Conservation (phyloP, 1,140 invertebrate species). For the Brachionus rubens region DNA sequence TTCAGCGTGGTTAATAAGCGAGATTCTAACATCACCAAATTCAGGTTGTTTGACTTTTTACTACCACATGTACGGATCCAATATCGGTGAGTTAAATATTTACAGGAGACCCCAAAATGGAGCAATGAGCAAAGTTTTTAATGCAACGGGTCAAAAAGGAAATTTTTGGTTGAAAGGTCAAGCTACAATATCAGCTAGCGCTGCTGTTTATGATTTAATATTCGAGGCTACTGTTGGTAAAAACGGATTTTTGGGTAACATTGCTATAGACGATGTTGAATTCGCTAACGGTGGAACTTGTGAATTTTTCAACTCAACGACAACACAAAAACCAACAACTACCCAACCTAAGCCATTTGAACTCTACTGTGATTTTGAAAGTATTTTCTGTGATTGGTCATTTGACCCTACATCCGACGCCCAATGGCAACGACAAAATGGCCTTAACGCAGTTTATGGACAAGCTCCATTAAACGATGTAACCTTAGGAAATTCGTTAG, state of each 20-base stretch:
- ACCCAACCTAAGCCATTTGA: background rate
- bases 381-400: conserved; percentile 35
- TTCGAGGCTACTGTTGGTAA: conserved; percentile 14
- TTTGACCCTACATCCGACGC: background rate
- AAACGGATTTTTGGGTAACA: conserved; percentile 10
- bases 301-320: conserved; percentile 28
- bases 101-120: conserved; percentile 48
- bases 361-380: conserved; percentile 34
- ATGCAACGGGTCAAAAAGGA: conserved; percentile 1
- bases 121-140: background rate
- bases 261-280: conserved; percentile 26
- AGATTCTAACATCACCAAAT: conserved; percentile 47
- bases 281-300: conserved; percentile 27
- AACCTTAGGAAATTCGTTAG: conserved; percentile 10
- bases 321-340: conserved; percentile 14
- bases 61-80: conserved; percentile 57
- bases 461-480: conserved; percentile 43
- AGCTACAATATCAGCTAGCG: background rate
- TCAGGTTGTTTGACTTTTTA: conserved; percentile 48
- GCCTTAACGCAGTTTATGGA: conserved; percentile 7
- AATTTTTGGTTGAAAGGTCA: conserved; percentile 20
- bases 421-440: conserved; percentile 17
- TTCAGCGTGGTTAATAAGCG: conserved; percentile 38
- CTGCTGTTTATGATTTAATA: conserved; percentile 3
- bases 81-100: conserved; percentile 52